Conservation (phyloP, 1,140 invertebrate genomes). For the silkworm (Bombyx mori) region ASM3026992v2 NC_085130.1:2929001-2929500, state of each 20-base stretch:
- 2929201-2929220: too few species aligned
- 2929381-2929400: conserved; percentile 15
- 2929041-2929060: conserved; percentile 92
- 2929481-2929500: too few species aligned
- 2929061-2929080: conserved; percentile 98
- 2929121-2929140: conserved; percentile 82
- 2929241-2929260: too few species aligned
- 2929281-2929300: conserved; percentile 63
- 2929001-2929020: conserved; percentile 78
- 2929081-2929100: conserved; percentile 98
- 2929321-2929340: conserved; percentile 88
- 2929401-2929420: too few species aligned
- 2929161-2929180: neutral
- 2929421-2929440: too few species aligned
- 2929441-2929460: too few species aligned
- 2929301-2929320: conserved; percentile 74
- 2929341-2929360: conserved; percentile 35
- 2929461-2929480: too few species aligned
- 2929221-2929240: too few species aligned
- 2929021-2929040: conserved; percentile 92
- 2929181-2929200: too few species aligned
- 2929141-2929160: neutral
- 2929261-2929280: conserved; percentile 31
- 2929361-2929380: conserved; percentile 43
- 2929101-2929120: conserved; percentile 94